phyloP scores from a whole-genome alignment of 2,888 invertebrate species.

The Protonemura montana region DNA sequence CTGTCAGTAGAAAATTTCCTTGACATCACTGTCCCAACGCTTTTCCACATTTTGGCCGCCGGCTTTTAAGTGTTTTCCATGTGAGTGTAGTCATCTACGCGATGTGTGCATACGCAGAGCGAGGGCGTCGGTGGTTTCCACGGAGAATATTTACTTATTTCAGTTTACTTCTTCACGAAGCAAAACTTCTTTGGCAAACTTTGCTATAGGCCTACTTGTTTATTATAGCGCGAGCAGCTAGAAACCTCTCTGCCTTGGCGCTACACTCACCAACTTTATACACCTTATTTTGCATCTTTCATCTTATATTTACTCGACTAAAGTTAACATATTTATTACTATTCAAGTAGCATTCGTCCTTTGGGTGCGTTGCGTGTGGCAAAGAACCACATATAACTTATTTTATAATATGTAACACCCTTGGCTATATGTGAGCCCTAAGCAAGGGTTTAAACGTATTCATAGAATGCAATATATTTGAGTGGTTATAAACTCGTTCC shows the following conservation, averaged over 20 bases:
- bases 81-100: neutral
- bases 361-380: conserved; percentile 31
- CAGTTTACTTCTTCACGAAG: conserved; percentile 27
- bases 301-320: conserved; percentile 41
- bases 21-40: neutral
- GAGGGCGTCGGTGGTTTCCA: neutral
- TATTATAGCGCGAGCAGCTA: conserved; percentile 39
- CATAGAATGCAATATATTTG: conserved; percentile 33
- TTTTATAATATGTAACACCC: conserved; percentile 25
- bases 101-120: neutral
- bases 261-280: conserved; percentile 41
- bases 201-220: conserved; percentile 44
- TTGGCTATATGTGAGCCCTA: neutral
- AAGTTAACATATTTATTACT: conserved; percentile 42
- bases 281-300: conserved; percentile 42
- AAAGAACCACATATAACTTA: conserved; percentile 22
- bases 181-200: conserved; percentile 44
- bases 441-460: conserved; percentile 27
- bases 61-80: neutral
- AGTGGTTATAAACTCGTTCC: conserved; percentile 36
- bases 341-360: conserved; percentile 39
- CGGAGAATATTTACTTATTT: conserved; percentile 24
- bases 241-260: neutral
- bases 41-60: neutral
- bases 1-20: neutral